phyloP scores from a whole-genome alignment of 2,113 vertebrate species.

The Saccopteryx leptura region DNA sequence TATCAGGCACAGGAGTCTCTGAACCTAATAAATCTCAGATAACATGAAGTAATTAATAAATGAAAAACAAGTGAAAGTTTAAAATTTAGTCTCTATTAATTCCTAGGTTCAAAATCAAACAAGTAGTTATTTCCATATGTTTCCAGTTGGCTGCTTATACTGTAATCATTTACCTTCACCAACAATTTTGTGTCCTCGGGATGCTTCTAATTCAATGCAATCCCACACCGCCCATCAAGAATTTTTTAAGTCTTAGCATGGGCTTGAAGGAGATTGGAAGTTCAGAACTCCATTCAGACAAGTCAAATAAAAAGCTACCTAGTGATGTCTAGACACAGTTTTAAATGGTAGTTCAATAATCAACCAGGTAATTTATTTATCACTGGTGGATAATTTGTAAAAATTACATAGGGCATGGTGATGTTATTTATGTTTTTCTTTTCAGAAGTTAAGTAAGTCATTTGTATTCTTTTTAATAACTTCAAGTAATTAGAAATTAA shows the following conservation, averaged over 20 bases:
- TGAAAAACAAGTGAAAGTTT: not conserved
- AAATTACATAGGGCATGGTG: not conserved
- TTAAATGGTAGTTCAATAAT: not conserved
- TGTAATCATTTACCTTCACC: not conserved
- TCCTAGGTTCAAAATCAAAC: slow-evolving; percentile 21
- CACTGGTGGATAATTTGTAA: slow-evolving; percentile 34
- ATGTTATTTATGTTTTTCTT: slow-evolving; percentile 49
- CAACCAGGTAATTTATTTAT: not conserved
- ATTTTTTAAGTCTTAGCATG: not conserved
- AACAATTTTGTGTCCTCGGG: not conserved
- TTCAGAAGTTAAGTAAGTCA: slow-evolving; percentile 32
- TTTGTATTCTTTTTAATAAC: slow-evolving; percentile 38
- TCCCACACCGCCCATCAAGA: not conserved
- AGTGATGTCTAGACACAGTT: not conserved
- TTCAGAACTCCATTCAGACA: not conserved
- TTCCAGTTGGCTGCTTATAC: not conserved
- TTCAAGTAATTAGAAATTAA: slow-evolving; percentile 62
- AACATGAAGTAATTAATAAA: not conserved
- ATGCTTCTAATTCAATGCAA: not conserved
- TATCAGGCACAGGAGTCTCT: not conserved
- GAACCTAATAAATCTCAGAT: not conserved
- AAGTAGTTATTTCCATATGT: not conserved
- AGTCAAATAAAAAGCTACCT: not conserved
- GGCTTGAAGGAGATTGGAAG: not conserved
- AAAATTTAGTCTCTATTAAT: not conserved